Evolutionary conservation across 2,797 vertebrate species (phyloP), one percentile per base, ranked within the genome.

Genomic region (Sebastes trivittatus): DNA sequence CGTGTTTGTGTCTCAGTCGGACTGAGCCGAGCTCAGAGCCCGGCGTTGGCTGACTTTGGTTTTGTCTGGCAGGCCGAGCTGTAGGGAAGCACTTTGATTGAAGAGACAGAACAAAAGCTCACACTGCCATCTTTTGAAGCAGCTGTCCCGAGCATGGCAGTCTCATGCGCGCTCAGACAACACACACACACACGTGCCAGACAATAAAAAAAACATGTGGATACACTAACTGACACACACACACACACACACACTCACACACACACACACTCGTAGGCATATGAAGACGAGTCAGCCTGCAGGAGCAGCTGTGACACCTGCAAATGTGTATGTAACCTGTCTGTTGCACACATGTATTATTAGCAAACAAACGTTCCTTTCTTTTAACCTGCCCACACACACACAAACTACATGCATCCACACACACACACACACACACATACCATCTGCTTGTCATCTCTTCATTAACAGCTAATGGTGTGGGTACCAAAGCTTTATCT

Each of bases 91-190:
- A 74, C 87, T 93, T 92, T 92, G 92, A 92, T 92, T 92, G 80
- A 92, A 86, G 88, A 93, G 86, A 91, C 81, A 81, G 84, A 92
- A 91, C 88, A 92, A 92, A 93, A 92, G 89, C 91, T 82, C 88
- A 83, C 78, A 61, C 87, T 89, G 84, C 72, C 83, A 84, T 88
- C 85, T 92, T 87, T 87, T 92, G 88, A 89, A 93, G 84, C 91
- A 93, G 91, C 89, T 91, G 91, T 92, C 90, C 77, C 80, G 74
- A 2, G 20, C 81, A 85, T 84, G 88, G 83, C 76, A 79, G 81
- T 72, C 59, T 81, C 67, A 49, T 46, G 14, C 27, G 13, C 74
- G 46, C 70, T 18, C 75, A 65, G 68, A 62, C 72, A 77, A 58
- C 80, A 68, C 18, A 5, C 22, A 75, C 54, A 75, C 54, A 67